These are phyloP conservation scores for Amphipyra tragopoginis DNA, from an alignment of 2,888 invertebrate species.

Conservation along the genomic window DNA sequence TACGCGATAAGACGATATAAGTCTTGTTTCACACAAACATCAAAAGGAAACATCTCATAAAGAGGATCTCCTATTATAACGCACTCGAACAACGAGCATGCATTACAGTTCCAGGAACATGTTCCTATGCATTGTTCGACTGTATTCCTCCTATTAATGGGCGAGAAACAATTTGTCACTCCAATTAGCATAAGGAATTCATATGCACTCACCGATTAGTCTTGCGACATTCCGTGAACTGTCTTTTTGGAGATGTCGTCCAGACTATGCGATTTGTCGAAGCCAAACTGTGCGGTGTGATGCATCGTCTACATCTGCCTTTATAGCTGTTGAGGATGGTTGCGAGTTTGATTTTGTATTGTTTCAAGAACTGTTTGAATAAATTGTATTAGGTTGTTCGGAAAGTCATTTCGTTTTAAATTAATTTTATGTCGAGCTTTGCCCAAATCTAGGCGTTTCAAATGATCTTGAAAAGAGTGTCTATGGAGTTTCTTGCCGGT, in stretches of 20 bases:
- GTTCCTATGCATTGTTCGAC: slow-evolving; percentile 65
- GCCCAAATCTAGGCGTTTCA: no score
- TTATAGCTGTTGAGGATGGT: slow-evolving; percentile 19
- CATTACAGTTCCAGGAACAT: slow-evolving; percentile 48
- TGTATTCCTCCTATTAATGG: slow-evolving; percentile 64
- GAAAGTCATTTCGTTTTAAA: no score
- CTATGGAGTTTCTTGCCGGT: no score
- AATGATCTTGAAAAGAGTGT: no score
- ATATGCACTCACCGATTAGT: slow-evolving; percentile 66
- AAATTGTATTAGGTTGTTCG: no score
- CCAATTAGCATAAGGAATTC: slow-evolving; percentile 73
- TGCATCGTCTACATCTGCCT: slow-evolving; percentile 56
- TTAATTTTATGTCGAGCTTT: no score
- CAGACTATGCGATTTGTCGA: slow-evolving; percentile 57
- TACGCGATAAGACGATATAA: no score
- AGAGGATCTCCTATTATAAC: slow-evolving; percentile 19
- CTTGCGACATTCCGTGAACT: slow-evolving; percentile 49
- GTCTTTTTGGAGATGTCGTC: slow-evolving; percentile 53
- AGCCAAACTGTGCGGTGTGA: slow-evolving; percentile 49
- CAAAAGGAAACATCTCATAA: slow-evolving; percentile 28
- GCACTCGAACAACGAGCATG: slow-evolving; percentile 4
- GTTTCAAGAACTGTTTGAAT: slow-evolving; percentile 15
- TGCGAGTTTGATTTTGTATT: slow-evolving; percentile 20
- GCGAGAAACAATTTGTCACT: slow-evolving; percentile 63
- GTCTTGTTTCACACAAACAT: slow-evolving; percentile 15